Percentiles rank a stretch among this genome's conserved stretches.
phyloP scores from a whole-genome alignment of 2,797 vertebrate species.

The Lerista edwardsae region DNA sequence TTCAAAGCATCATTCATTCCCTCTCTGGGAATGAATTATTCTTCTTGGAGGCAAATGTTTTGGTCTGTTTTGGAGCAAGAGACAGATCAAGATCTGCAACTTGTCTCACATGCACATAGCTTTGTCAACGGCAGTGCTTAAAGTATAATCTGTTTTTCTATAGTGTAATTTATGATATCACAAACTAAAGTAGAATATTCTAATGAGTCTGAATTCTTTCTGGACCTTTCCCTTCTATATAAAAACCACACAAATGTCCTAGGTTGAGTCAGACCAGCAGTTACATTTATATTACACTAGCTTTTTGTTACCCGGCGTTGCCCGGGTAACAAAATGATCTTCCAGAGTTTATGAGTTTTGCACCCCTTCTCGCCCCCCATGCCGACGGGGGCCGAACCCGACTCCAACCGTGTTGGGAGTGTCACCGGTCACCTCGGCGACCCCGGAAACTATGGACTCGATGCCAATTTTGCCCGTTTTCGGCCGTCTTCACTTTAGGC shows the following conservation, averaged over 20 bases:
- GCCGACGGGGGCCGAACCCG: too few relatives aligned
- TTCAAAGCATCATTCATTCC: background rate
- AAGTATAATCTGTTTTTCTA: conserved; percentile 18
- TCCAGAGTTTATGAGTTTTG: too few relatives aligned
- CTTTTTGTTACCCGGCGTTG: too few relatives aligned
- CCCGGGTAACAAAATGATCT: too few relatives aligned
- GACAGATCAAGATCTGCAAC: conserved; percentile 19
- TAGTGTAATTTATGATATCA: conserved; percentile 37
- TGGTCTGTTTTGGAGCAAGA: background rate
- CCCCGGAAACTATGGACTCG: too few relatives aligned
- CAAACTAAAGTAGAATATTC: conserved; percentile 30
- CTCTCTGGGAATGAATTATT: background rate
- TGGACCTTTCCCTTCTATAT: conserved; percentile 15
- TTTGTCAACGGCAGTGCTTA: conserved; percentile 1
- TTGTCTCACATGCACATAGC: background rate
- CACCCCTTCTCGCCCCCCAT: too few relatives aligned
- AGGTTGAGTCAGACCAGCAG: background rate
- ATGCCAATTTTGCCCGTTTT: too few relatives aligned
- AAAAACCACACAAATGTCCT: conserved; percentile 24
- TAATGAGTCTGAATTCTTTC: conserved; percentile 41
- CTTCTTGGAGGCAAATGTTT: background rate
- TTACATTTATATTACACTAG: too few relatives aligned
- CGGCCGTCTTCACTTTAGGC: too few relatives aligned
- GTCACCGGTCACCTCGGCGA: too few relatives aligned
- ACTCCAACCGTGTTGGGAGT: too few relatives aligned